Evolutionary conservation across 1,140 invertebrate species (phyloP), one percentile per base, ranked within the genome.

Genomic region (Drosophila melanica): DNA sequence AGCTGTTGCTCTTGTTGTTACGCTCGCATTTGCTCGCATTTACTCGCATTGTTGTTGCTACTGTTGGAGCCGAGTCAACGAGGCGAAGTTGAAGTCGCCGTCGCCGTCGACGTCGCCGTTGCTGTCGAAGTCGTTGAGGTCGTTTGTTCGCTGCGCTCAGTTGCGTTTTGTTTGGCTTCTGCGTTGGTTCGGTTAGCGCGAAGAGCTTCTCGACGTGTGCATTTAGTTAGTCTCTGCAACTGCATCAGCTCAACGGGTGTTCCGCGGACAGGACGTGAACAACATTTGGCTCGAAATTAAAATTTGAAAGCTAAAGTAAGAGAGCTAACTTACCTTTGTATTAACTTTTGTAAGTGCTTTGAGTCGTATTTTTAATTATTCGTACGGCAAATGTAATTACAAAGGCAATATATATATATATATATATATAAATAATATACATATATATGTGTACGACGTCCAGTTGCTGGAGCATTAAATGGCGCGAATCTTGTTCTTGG

Each of bases 111-210:
- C 50, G 51, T 57, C 69, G 69, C 42, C 60, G 64, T 57, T 62
- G 69, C 42, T 58, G 51, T 57, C 69, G 69, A 53, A 73, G 65
- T 62, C 62, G 71, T 60, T 50, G 39, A 45, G 59, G 37, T 55
- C 30, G 68, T n/a, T 68, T 42, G 41, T 18, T 42, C 53, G 55
- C 39, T 54, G 35, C 68, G 35, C 53, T 79, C 79, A 82, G 80
- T 82, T 79, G 62, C 66, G 72, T 71, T 82, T 55, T 18, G 80
- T 66, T 30, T 41, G 64, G 55, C 64, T 16, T 48, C 33, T 50
- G 33, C 33, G 55, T 39, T 55, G 47, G 57, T 47, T 79, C 59
- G 42, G 18, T 42, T 47, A 55, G 37, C 55, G 57, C 65, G 48
- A 51, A 45, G 45, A 62, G 45, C 50, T 67, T 39, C 41, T 47